Conservation (phyloP, 2,797 vertebrate genomes). For the Phrynocephalus forsythii region DNA sequence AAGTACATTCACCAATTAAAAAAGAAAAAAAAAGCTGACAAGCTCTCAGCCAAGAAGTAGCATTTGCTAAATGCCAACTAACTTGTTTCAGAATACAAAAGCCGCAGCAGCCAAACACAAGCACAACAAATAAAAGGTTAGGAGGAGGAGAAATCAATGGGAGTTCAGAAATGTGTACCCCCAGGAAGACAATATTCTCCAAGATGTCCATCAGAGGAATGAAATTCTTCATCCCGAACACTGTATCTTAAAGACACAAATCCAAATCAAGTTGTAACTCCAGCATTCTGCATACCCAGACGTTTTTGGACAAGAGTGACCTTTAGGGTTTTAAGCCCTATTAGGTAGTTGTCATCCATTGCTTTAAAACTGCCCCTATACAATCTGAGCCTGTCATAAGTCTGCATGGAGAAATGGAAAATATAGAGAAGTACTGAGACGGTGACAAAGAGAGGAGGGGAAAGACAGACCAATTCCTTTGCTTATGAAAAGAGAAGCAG, state of each 20-base stretch:
- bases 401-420: not conserved
- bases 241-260: conserved; percentile 19
- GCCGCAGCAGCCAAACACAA: conserved; percentile 46
- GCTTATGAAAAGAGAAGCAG: not conserved
- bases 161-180: conserved; percentile 32
- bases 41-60: conserved; percentile 59
- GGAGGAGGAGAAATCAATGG: conserved; percentile 55
- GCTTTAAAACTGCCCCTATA: not conserved
- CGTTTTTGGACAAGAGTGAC: not conserved
- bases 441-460: too few relatives aligned
- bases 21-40: conserved; percentile 62
- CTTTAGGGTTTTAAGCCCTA: not conserved
- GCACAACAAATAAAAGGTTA: conserved; percentile 74
- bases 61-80: conserved; percentile 71
- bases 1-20: conserved; percentile 76
- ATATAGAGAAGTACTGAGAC: not conserved
- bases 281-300: conserved; percentile 10
- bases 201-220: conserved; percentile 30
- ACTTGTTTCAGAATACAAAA: conserved; percentile 64
- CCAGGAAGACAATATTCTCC: conserved; percentile 11
- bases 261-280: conserved; percentile 11
- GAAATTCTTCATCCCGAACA: conserved; percentile 11
- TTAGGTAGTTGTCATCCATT: not conserved
- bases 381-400: not conserved
- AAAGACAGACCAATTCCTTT: not conserved